These are phyloP conservation scores for Coreoperca whiteheadi DNA, from an alignment of 2,113 vertebrate species.

Conservation along the genomic window DNA sequence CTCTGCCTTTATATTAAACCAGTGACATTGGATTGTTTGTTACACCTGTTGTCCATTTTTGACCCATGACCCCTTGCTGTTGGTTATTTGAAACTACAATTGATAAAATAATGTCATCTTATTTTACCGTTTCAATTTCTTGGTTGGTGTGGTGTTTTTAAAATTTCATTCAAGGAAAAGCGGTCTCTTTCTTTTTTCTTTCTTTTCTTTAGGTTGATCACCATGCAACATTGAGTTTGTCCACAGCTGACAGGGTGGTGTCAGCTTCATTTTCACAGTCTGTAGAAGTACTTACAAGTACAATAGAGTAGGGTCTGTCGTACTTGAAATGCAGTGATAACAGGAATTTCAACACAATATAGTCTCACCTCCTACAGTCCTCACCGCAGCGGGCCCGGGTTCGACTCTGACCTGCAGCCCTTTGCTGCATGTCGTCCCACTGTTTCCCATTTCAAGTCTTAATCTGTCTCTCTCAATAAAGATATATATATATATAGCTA, in stretches of 20 bases:
- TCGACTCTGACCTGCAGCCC: no score
- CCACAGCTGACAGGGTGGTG: neutral
- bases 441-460: no score
- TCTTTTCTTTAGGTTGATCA: neutral
- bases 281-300: neutral
- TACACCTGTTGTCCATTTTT: neutral
- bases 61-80: neutral
- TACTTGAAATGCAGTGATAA: neutral
- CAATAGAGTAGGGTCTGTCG: no score
- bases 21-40: neutral
- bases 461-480: no score
- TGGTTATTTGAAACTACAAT: neutral
- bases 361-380: no score
- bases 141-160: no score
- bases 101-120: neutral
- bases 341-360: neutral
- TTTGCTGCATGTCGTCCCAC: no score
- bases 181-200: neutral
- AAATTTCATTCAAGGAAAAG: neutral
- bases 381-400: no score
- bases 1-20: neutral
- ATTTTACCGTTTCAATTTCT: neutral
- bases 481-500: no score
- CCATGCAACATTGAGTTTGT: neutral
- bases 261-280: constrained; percentile 35